Base-by-base conservation (phyloP, 2,888 invertebrate genomes). In the Argyresthia albistria region DNA sequence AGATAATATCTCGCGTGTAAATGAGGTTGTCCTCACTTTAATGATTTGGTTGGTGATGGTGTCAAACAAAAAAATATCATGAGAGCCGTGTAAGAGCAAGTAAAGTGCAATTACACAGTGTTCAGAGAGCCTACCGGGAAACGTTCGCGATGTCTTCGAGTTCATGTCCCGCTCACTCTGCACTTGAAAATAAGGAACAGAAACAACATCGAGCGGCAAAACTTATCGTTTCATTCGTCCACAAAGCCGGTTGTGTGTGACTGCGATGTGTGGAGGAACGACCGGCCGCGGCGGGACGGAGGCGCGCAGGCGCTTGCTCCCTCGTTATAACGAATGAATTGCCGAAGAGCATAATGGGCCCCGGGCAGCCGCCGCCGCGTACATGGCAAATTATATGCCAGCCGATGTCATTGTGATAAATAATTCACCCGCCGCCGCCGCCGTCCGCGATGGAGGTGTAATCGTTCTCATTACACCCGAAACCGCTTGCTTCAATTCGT, bases 311-410 rank as follows among this genome's bases (percentile, higher is more conserved):
- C 51, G 43, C 50, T 45, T 35, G 49, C 54, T 53, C 56, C 64
- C 79, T 84, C 81, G 81, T 84, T 84, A 83, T 75, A 73, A 74
- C 57, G 76, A 76, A 80, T 84, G 83, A 84, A 79, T 83, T 71
- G 83, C 65, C 75, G 67, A 71, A 78, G 75, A 75, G 66, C 68
- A 73, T 79, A 79, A 81, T 81, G 68, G 76, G 60, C 59, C 39
- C 25, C 25, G 35, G 37, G 39, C 51, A 37, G 52, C 46, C 42
- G 47, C 50, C 62, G 66, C 68, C 62, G 66, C 69, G 73, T 70
- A 75, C 73, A 70, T 73, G 74, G 80, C 76, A 80, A 81, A 81
- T 83, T 82, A 80, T 80, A 80, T 71, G 74, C 70, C 76, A 69
- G 70, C 60, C 71, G 73, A 76, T 80, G 79, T 81, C 80, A 80